These are phyloP conservation scores for Pocillopora verrucosa DNA, from an alignment of 64 coral and sea anemone genomes.

Conservation along the genomic window DNA sequence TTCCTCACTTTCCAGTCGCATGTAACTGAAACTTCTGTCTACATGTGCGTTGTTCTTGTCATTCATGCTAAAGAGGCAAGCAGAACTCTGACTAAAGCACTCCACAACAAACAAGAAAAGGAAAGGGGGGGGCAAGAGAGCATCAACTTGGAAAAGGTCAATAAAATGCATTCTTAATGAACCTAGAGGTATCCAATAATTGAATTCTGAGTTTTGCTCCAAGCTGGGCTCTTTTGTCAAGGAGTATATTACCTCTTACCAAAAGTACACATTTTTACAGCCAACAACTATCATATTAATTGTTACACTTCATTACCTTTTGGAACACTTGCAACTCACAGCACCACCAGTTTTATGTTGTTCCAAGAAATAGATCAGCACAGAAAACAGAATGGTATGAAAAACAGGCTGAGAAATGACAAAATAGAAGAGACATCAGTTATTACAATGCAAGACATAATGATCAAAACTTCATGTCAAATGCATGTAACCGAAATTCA, in stretches of 20 bases:
- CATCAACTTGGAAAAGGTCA: too few species aligned
- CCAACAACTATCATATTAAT: too few species aligned
- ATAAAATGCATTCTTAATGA: too few species aligned
- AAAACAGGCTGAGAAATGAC: conserved; percentile 51
- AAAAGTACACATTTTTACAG: too few species aligned
- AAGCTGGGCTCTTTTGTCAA: too few species aligned
- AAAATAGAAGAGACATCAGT: not conserved
- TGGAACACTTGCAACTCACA: not conserved
- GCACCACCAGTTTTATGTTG: conserved; percentile 32
- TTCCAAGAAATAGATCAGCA: conserved; percentile 68
- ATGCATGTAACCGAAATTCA: too few species aligned
- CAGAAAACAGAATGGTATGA: conserved; percentile 43
- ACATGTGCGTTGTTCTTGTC: not conserved
- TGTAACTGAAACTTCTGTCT: not conserved
- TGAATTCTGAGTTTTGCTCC: too few species aligned
- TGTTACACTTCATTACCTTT: not conserved
- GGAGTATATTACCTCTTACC: too few species aligned
- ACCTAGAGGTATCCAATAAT: too few species aligned
- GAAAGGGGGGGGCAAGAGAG: too few species aligned
- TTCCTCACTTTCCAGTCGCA: not conserved
- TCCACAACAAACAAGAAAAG: too few species aligned
- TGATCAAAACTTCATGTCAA: too few species aligned
- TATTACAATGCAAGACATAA: not conserved
- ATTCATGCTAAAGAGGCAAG: not conserved
- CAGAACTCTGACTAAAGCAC: not conserved